These are phyloP conservation scores for Nanorana parkeri DNA, from an alignment of 2,113 vertebrate genomes.

Conservation along the genomic window DNA sequence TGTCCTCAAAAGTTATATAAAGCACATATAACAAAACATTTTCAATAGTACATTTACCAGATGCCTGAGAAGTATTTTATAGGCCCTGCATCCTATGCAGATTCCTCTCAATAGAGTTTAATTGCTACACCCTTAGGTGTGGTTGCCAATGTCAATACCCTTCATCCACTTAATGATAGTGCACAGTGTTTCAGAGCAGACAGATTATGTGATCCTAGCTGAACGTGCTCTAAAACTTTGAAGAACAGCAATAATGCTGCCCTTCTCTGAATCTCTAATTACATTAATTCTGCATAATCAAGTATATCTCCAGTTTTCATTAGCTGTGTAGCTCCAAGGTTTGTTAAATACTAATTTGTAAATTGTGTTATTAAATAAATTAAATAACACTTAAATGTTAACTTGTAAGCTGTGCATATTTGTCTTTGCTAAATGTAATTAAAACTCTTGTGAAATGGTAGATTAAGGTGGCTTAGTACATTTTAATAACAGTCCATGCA, in stretches of 20 bases:
- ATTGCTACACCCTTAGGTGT: neutral
- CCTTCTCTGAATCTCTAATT: conserved; percentile 32
- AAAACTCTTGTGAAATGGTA: neutral
- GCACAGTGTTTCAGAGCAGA: neutral
- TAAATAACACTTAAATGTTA: conserved; percentile 32
- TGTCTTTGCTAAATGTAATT: conserved; percentile 23
- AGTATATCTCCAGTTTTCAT: conserved; percentile 6
- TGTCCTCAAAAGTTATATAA: no score
- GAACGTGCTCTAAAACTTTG: neutral
- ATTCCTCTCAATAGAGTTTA: neutral
- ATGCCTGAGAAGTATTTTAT: neutral
- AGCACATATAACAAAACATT: no score
- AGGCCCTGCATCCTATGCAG: neutral
- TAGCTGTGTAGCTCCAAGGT: conserved; percentile 26
- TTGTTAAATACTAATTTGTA: conserved; percentile 40
- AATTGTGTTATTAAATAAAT: conserved; percentile 47
- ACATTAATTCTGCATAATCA: conserved; percentile 23
- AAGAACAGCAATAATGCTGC: neutral
- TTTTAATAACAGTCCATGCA: neutral
- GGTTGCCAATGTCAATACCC: neutral
- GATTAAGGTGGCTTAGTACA: neutral
- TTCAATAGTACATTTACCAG: no score
- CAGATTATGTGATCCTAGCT: neutral
- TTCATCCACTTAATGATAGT: neutral
- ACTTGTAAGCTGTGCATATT: conserved; percentile 27